Evolutionary conservation across 2,797 vertebrate genomes (phyloP).

Genomic region (Tokudaia muenninki): DNA sequence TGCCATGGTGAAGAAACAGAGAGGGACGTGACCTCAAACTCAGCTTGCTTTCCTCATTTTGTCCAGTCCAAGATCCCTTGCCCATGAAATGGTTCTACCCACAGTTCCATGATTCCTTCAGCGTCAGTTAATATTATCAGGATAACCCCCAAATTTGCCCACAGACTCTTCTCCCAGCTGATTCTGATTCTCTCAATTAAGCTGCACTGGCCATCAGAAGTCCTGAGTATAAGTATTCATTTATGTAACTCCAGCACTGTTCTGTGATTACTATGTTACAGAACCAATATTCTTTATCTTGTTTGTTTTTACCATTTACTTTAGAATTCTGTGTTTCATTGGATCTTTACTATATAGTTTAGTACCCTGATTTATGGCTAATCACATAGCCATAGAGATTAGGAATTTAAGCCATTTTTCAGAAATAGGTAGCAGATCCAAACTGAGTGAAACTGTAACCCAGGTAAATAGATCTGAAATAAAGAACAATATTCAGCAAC

Average conservation of each 20-base stretch:
- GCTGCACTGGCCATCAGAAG: too few relatives aligned
- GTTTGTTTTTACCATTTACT: neutral
- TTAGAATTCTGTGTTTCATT: neutral
- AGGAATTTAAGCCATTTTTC: neutral
- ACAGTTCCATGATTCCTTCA: neutral
- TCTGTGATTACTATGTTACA: neutral
- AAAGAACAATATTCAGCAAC: neutral
- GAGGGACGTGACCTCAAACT: neutral
- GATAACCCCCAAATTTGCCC: neutral
- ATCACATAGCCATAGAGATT: neutral
- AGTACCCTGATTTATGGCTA: neutral
- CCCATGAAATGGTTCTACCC: too few relatives aligned
- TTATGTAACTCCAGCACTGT: neutral
- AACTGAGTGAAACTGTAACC: neutral
- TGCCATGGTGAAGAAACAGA: neutral
- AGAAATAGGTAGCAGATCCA: neutral
- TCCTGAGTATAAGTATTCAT: neutral
- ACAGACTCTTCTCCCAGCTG: neutral
- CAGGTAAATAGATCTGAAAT: neutral
- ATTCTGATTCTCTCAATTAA: neutral
- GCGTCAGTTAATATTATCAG: neutral
- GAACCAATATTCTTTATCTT: neutral
- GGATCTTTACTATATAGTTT: neutral
- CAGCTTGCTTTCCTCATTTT: neutral
- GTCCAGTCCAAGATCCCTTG: neutral